Conservation (phyloP, 1,140 invertebrate genomes). For the Tigriopus japonicus region DNA sequence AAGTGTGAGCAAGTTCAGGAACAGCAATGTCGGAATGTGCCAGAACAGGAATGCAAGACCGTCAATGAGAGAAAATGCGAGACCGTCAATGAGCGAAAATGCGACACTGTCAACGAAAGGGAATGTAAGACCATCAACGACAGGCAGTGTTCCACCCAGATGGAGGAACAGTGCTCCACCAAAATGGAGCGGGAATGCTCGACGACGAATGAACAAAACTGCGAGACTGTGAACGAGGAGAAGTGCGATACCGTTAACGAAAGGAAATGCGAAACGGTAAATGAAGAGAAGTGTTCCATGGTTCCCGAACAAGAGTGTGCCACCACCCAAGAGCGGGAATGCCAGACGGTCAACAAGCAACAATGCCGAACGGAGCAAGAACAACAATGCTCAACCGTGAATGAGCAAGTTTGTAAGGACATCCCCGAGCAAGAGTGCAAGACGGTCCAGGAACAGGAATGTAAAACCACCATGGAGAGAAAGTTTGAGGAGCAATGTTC, state of each 20-base stretch:
- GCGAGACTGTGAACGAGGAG: constrained; percentile 4
- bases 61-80: constrained; percentile 2
- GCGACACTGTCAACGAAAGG: constrained; percentile 2
- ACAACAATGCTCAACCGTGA: not conserved
- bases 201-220: not conserved
- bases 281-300: constrained; percentile 1
- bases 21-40: not conserved
- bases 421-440: not conserved
- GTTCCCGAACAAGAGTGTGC: constrained; percentile 3
- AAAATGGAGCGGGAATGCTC: constrained; percentile 1
- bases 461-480: not conserved
- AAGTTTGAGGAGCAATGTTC: constrained; percentile 1
- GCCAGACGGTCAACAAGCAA: not conserved
- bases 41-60: constrained; percentile 1
- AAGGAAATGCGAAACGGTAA: constrained; percentile 1
- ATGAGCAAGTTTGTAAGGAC: constrained; percentile 1
- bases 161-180: constrained; percentile 1
- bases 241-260: constrained; percentile 1
- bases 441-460: constrained; percentile 6
- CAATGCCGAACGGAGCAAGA: constrained; percentile 1
- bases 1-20: not conserved
- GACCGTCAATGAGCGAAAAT: constrained; percentile 9
- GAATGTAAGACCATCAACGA: constrained; percentile 7
- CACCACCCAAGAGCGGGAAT: not conserved
- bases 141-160: not conserved